phyloP scores from a whole-genome alignment of 2,797 vertebrate species.

The Limosa lapponica region DNA sequence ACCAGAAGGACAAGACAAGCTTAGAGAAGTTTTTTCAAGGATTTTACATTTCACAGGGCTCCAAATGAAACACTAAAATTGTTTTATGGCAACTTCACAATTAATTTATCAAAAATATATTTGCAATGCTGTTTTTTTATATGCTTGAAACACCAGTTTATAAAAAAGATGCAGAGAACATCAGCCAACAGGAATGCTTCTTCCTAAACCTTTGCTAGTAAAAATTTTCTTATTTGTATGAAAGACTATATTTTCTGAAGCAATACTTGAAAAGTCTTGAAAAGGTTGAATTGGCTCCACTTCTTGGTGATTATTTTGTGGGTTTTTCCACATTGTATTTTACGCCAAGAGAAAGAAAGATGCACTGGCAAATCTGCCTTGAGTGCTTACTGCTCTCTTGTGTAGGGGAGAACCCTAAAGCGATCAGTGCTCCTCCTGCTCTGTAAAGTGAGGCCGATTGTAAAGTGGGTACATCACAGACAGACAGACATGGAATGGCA shows the following conservation, averaged over 20 bases:
- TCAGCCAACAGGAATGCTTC: background rate
- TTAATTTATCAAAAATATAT: background rate
- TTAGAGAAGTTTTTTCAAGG: background rate
- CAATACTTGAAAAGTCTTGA: background rate
- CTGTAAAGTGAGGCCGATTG: background rate
- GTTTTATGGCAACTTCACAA: background rate
- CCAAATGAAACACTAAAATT: background rate
- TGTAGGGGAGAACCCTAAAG: background rate
- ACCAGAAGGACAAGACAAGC: background rate
- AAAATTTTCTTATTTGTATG: background rate
- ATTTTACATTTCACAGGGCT: background rate
- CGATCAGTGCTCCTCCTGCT: background rate
- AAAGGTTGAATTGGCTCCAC: background rate
- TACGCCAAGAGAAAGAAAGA: background rate
- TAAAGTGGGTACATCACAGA: background rate
- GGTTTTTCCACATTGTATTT: background rate
- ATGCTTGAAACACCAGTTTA: background rate
- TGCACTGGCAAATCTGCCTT: background rate
- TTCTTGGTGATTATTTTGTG: background rate
- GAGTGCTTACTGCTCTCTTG: background rate
- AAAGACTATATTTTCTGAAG: background rate
- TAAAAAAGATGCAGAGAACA: background rate
- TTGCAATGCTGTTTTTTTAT: background rate
- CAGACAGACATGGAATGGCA: background rate
- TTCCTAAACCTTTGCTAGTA: background rate